Evolutionary conservation across 2,113 vertebrate species (phyloP).

Genomic region (Platysternon megacephalum): DNA sequence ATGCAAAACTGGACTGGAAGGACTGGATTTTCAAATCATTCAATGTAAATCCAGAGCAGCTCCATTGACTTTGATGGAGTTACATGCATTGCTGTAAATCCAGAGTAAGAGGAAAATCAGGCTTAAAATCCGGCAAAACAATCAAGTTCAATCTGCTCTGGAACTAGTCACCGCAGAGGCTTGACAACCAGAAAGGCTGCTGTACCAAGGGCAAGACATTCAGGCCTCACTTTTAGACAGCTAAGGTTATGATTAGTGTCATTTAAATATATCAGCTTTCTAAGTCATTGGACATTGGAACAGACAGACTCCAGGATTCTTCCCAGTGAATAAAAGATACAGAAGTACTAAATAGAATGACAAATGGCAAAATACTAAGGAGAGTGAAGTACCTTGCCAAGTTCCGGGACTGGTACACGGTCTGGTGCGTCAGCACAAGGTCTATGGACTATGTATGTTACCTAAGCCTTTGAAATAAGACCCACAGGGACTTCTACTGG

Average conservation of each 20-base stretch:
- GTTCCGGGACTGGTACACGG: not conserved
- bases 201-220: not conserved
- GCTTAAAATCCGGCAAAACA: not conserved
- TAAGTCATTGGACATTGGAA: not conserved
- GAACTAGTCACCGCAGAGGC: not conserved
- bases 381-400: not conserved
- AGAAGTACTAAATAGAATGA: not conserved
- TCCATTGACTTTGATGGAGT: not conserved
- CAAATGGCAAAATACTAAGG: not conserved
- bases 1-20: not conserved
- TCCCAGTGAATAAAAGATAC: not conserved
- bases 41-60: not conserved
- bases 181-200: not conserved
- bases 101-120: not conserved
- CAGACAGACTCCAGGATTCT: not conserved
- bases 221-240: not conserved
- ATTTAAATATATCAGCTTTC: not conserved
- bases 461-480: not conserved
- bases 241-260: not conserved
- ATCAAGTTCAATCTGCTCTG: not conserved
- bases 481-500: not conserved
- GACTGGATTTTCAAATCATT: not conserved
- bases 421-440: not conserved
- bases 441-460: not conserved
- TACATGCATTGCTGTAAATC: not conserved